phyloP scores from a whole-genome alignment of 2,113 vertebrate genomes.

The Tachycineta bicolor region DNA sequence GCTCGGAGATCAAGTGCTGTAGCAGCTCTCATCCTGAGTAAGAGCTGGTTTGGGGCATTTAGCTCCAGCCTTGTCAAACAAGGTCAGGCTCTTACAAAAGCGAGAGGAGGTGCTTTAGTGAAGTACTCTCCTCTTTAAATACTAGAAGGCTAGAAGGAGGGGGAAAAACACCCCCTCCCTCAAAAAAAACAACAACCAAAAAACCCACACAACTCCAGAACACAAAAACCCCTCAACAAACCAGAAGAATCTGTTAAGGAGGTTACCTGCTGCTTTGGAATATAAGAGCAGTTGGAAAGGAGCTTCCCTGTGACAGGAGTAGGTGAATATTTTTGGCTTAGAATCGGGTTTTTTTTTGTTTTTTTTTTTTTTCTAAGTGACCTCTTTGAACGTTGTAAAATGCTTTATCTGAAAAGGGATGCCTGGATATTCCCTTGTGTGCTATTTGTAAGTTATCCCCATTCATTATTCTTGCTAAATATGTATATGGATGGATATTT shows the following conservation, averaged over 20 bases:
- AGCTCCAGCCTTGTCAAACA: neutral
- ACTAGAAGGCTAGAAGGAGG: neutral
- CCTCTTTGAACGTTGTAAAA: neutral
- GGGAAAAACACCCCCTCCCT: too few relatives aligned
- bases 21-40: neutral
- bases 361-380: neutral
- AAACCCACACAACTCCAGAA: neutral
- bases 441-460: neutral
- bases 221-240: neutral
- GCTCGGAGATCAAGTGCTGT: constrained; percentile 39
- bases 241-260: neutral
- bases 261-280: neutral
- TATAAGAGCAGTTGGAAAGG: neutral
- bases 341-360: neutral
- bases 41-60: constrained; percentile 25
- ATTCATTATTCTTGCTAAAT: neutral
- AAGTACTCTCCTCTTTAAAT: neutral
- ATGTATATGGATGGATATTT: neutral
- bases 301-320: neutral
- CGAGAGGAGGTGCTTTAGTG: neutral
- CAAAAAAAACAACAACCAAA: neutral
- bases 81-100: constrained; percentile 25
- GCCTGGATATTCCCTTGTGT: neutral
- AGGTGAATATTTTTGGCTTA: neutral
- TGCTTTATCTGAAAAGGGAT: neutral